phyloP scores from a whole-genome alignment of 1,140 invertebrate genomes.

The Drosophila repletoides region DNA sequence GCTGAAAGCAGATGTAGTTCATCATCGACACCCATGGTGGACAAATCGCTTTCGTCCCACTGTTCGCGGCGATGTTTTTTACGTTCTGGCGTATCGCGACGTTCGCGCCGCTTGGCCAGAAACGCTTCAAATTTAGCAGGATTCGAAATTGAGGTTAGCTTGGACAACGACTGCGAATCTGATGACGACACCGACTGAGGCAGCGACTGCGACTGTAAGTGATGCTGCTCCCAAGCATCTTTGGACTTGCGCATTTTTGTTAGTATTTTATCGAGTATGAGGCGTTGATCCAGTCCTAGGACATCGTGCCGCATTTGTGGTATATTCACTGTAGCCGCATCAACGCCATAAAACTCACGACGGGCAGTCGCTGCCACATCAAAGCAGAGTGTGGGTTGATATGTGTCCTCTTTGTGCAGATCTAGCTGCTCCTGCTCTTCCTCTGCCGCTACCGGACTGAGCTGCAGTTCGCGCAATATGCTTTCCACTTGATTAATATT shows the following conservation, averaged over 20 bases:
- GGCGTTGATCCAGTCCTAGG: constrained; percentile 86
- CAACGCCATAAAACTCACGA: constrained; percentile 37
- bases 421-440: neutral
- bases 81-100: constrained; percentile 50
- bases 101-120: constrained; percentile 44
- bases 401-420: constrained; percentile 36
- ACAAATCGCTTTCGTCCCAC: neutral
- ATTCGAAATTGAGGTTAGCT: too few species aligned
- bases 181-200: too few species aligned
- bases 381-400: constrained; percentile 68
- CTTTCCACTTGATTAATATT: constrained; percentile 84
- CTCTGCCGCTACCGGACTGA: constrained; percentile 82
- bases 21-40: neutral
- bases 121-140: constrained; percentile 50
- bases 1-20: neutral
- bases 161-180: too few species aligned
- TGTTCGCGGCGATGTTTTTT: constrained; percentile 40
- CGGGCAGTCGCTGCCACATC: constrained; percentile 28
- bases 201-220: constrained; percentile 5
- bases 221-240: constrained; percentile 83
- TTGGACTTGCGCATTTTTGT: constrained; percentile 83
- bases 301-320: constrained; percentile 88
- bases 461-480: constrained; percentile 84
- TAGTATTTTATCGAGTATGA: constrained; percentile 85
- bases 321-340: constrained; percentile 36